phyloP scores from a whole-genome alignment of 2,888 invertebrate species.

The Phasia obesa region DNA sequence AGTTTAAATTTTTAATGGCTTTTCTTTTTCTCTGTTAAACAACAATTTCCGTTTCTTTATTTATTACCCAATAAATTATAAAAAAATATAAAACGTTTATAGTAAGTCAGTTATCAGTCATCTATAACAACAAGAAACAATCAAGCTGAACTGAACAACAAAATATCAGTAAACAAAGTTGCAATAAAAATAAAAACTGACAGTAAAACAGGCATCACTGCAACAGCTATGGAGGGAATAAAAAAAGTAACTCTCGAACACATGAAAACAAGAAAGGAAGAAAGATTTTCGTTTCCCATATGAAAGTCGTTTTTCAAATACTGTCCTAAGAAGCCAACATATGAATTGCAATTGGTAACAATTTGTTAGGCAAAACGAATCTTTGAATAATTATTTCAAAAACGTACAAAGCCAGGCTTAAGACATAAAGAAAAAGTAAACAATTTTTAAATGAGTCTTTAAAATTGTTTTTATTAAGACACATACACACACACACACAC shows the following conservation, averaged over 20 bases:
- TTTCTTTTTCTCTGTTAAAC: slow-evolving; percentile 1
- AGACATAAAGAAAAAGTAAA: slow-evolving; percentile 57
- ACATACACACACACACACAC: neutral
- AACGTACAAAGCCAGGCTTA: slow-evolving; percentile 32
- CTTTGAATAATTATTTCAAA: slow-evolving; percentile 72
- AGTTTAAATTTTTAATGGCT: neutral
- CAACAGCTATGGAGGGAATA: neutral
- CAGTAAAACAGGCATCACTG: slow-evolving; percentile 17
- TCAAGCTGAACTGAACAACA: slow-evolving; percentile 39
- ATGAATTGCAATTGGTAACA: slow-evolving; percentile 62
- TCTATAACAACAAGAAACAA: slow-evolving; percentile 52
- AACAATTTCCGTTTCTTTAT: slow-evolving; percentile 55
- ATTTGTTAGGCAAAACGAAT: slow-evolving; percentile 71
- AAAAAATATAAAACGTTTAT: slow-evolving; percentile 46
- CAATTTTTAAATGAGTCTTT: slow-evolving; percentile 56
- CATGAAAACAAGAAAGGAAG: neutral
- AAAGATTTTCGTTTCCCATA: neutral
- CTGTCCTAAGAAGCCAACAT: slow-evolving; percentile 15
- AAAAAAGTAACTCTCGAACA: too few relatives aligned
- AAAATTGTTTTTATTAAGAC: slow-evolving; percentile 20
- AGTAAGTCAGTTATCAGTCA: slow-evolving; percentile 62
- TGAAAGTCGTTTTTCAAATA: slow-evolving; percentile 21
- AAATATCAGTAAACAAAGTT: slow-evolving; percentile 48
- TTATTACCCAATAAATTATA: slow-evolving; percentile 52
- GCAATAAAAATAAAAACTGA: slow-evolving; percentile 39